Percentiles rank a stretch among this genome's conserved stretches.
phyloP scores from a whole-genome alignment of 1,140 invertebrate species.

The Leptopilina boulardi region DNA sequence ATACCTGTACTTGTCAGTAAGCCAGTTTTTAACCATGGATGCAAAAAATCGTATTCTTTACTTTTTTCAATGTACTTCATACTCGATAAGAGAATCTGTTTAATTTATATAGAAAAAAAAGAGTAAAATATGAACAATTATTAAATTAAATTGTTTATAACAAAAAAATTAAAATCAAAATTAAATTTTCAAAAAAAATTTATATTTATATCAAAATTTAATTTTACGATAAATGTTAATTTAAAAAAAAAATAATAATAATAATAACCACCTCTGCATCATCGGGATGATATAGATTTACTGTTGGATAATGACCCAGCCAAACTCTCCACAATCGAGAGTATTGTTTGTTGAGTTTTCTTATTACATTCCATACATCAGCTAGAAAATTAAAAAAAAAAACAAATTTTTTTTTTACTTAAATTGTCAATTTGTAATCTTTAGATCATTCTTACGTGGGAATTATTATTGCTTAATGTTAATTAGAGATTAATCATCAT shows the following conservation, averaged over 20 bases:
- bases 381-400: background rate
- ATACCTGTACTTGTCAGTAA: conserved; percentile 46
- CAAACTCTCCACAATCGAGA: background rate
- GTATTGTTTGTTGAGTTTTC: background rate
- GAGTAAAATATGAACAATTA: background rate
- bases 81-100: conserved; percentile 42
- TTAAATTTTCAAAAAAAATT: background rate
- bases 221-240: background rate
- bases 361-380: background rate
- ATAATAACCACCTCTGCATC: conserved; percentile 16
- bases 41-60: conserved; percentile 38
- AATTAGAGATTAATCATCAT: too few relatives aligned
- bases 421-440: too few relatives aligned
- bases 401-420: too few relatives aligned
- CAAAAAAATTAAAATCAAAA: background rate
- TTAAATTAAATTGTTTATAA: background rate
- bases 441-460: too few relatives aligned
- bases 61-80: conserved; percentile 47
- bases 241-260: background rate
- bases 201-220: background rate
- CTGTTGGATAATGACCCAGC: background rate
- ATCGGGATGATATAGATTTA: background rate
- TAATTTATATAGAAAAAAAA: conserved; percentile 13
- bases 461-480: too few relatives aligned
- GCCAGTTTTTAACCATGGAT: conserved; percentile 44